phyloP scores from a whole-genome alignment of 2,797 vertebrate species.

The Distichodus sexfasciatus region DNA sequence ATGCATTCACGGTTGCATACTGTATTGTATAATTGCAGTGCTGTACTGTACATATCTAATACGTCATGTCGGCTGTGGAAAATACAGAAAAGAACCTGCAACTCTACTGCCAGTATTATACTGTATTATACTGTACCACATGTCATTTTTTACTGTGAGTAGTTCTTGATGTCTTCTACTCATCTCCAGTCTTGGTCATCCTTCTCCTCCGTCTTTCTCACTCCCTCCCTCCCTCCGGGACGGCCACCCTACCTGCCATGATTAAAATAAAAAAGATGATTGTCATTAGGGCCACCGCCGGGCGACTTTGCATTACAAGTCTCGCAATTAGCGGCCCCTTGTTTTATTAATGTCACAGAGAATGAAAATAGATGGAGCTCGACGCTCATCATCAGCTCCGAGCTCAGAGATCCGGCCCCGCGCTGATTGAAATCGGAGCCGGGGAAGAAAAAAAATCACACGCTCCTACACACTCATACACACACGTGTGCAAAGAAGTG shows the following conservation, averaged over 20 bases:
- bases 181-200: background rate
- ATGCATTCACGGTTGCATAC: too few species aligned
- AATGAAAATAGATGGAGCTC: slow-evolving; percentile 79
- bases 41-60: too few species aligned
- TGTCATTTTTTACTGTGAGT: background rate
- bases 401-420: slow-evolving; percentile 22
- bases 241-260: slow-evolving; percentile 62
- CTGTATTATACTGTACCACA: too few species aligned
- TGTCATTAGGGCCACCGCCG: slow-evolving; percentile 73
- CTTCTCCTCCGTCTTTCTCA: background rate
- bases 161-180: background rate
- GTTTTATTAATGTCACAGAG: slow-evolving; percentile 78
- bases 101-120: too few species aligned
- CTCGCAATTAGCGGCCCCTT: slow-evolving; percentile 77
- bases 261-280: slow-evolving; percentile 64
- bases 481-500: background rate
- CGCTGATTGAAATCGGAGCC: slow-evolving; percentile 42
- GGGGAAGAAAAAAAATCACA: background rate
- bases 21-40: too few species aligned
- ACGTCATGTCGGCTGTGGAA: too few species aligned
- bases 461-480: background rate
- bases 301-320: slow-evolving; percentile 72
- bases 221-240: slow-evolving; percentile 55
- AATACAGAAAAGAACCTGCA: too few species aligned
- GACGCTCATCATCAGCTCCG: slow-evolving; percentile 65